Evolutionary conservation across 2,113 vertebrate genomes (phyloP).

Genomic region (Sylvietta virens): DNA sequence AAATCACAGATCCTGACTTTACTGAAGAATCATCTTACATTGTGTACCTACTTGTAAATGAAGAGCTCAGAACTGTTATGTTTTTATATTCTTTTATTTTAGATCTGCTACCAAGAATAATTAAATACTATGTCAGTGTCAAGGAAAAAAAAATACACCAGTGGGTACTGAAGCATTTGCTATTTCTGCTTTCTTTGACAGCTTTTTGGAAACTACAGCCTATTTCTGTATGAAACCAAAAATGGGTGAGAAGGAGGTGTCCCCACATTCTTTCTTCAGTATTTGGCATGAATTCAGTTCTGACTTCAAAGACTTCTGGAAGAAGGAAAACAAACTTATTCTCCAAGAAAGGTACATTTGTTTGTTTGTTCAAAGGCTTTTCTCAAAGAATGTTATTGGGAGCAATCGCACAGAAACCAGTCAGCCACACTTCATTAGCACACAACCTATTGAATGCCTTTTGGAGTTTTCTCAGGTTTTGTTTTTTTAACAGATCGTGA

Average conservation of each 20-base stretch:
- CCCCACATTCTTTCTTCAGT: conserved; percentile 89
- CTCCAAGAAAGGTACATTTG: conserved; percentile 89
- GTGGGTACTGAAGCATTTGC: conserved; percentile 25
- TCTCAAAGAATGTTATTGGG: not conserved
- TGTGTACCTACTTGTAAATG: not conserved
- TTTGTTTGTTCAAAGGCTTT: conserved; percentile 62
- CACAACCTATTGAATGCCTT: not conserved
- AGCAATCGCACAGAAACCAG: not conserved
- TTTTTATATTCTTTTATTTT: not conserved
- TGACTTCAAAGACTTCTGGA: conserved; percentile 97
- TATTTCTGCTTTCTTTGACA: conserved; percentile 67
- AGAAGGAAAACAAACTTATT: conserved; percentile 94
- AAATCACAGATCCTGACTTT: not conserved
- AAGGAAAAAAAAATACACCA: not conserved
- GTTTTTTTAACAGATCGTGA: not conserved
- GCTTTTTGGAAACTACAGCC: conserved; percentile 89
- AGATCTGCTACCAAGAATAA: not conserved
- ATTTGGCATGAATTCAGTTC: conserved; percentile 97
- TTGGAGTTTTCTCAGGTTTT: not conserved
- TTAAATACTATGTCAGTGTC: not conserved
- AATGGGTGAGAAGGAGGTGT: conserved; percentile 92
- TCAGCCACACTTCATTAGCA: not conserved
- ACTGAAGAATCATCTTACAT: not conserved
- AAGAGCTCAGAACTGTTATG: not conserved
- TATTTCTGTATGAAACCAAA: conserved; percentile 95